phyloP scores from a whole-genome alignment of 2,113 vertebrate genomes.

The Leptosomus discolor region DNA sequence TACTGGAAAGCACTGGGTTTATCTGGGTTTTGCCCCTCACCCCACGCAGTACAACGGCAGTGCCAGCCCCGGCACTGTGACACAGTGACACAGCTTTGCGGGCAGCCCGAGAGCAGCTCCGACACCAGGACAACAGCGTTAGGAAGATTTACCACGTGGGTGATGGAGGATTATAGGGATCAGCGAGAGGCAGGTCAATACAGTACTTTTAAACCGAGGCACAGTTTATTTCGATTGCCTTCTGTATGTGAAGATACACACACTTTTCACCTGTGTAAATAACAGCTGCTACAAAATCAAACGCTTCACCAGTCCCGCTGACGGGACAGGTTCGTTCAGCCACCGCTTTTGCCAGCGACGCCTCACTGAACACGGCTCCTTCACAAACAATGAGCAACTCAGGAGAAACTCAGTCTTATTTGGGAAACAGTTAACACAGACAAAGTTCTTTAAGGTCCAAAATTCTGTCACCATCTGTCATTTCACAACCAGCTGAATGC shows the following conservation, averaged over 20 bases:
- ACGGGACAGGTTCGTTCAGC: not conserved
- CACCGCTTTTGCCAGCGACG: fast-evolving
- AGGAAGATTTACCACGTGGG: no score
- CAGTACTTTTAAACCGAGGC: fast-evolving
- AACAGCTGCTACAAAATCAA: not conserved
- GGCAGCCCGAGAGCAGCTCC: not conserved
- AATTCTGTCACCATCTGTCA: not conserved
- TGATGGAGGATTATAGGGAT: not conserved
- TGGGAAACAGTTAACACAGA: not conserved
- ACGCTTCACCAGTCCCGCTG: no score
- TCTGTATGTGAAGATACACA: not conserved
- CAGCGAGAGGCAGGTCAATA: not conserved
- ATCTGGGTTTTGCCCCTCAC: no score
- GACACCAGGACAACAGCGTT: not conserved
- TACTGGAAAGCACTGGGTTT: not conserved
- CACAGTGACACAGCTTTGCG: not conserved
- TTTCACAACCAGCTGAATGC: not conserved
- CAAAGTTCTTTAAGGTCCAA: no score
- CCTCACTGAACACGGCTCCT: not conserved
- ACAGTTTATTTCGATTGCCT: not conserved
- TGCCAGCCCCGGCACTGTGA: no score
- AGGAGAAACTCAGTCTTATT: not conserved
- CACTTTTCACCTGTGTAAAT: not conserved
- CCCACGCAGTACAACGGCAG: no score
- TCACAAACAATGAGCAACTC: not conserved